Percentiles rank a stretch among this genome's conserved stretches.
These are phyloP conservation scores for Morphnarchus princeps DNA, from an alignment of 2,113 vertebrate species.

Conservation along the genomic window DNA sequence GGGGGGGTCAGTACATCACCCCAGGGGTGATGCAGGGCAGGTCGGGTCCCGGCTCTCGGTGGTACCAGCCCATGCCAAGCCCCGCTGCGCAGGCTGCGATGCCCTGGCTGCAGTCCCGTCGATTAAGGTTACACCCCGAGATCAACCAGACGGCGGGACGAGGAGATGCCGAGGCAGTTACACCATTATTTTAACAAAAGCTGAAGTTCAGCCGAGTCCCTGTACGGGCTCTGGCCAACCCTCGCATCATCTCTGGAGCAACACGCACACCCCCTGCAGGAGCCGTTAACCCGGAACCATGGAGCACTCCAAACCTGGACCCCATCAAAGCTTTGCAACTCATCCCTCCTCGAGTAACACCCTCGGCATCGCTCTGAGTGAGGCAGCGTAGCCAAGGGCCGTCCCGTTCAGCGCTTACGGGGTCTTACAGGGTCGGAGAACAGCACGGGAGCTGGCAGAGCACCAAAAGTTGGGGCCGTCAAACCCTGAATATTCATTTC, in stretches of 20 bases:
- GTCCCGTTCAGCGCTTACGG: rapidly evolving
- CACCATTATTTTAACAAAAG: background rate
- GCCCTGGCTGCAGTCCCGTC: background rate
- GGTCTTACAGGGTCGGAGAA: background rate
- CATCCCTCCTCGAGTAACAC: background rate
- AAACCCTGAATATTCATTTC: rapidly evolving
- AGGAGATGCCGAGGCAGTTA: background rate
- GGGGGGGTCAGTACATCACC: background rate
- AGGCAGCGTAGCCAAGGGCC: background rate
- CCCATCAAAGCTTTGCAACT: background rate
- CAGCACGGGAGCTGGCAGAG: rapidly evolving
- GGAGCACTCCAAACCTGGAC: too few relatives aligned
- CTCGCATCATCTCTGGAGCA: background rate
- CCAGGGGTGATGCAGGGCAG: background rate
- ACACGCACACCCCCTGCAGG: rapidly evolving
- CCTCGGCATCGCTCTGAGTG: background rate
- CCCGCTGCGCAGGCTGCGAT: background rate
- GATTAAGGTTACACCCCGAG: background rate
- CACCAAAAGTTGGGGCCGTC: rapidly evolving
- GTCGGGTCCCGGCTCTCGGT: rapidly evolving
- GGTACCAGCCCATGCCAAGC: background rate
- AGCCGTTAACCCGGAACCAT: background rate
- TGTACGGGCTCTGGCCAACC: background rate
- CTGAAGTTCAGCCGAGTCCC: background rate
- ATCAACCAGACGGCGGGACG: rapidly evolving